A percentile compares a stretch with the other conserved stretches of the same genome.
Conservation (phyloP, 2,797 vertebrate genomes). For the Astyanax mexicanus region DNA sequence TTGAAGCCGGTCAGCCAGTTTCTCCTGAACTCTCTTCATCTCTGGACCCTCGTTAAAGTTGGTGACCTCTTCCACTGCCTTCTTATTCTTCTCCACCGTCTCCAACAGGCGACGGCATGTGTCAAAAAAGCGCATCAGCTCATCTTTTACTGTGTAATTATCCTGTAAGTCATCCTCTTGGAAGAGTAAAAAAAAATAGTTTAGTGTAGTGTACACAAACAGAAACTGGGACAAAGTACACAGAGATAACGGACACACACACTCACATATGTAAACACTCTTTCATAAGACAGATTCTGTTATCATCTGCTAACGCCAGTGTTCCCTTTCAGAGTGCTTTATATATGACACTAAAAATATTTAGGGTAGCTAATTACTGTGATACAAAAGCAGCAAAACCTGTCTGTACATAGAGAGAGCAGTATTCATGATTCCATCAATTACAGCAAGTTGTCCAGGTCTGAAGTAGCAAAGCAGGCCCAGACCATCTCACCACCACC, state of each 20-base stretch:
- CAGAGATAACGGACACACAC: not conserved
- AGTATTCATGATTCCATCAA: no score
- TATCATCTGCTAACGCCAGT: not conserved
- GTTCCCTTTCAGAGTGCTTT: no score
- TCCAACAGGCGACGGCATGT: constrained; percentile 84
- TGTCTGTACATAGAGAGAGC: no score
- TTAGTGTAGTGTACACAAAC: not conserved
- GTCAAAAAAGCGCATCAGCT: constrained; percentile 94
- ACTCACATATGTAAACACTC: not conserved
- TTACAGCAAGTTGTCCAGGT: no score
- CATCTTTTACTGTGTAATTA: constrained; percentile 82
- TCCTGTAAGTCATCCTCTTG: constrained; percentile 81
- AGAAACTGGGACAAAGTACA: not conserved
- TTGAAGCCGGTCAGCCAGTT: constrained; percentile 82
- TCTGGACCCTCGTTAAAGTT: constrained; percentile 87
- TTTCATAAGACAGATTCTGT: not conserved
- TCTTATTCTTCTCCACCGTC: constrained; percentile 84
- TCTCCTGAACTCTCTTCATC: constrained; percentile 86
- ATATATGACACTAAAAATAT: no score
- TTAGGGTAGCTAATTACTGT: no score
- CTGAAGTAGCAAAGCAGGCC: no score
- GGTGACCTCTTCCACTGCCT: constrained; percentile 83
- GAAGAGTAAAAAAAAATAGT: not conserved
- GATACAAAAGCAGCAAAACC: no score
- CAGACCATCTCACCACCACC: no score